Base-by-base conservation (phyloP, 2,797 vertebrate species). In the Melanotaenia boesemani region DNA sequence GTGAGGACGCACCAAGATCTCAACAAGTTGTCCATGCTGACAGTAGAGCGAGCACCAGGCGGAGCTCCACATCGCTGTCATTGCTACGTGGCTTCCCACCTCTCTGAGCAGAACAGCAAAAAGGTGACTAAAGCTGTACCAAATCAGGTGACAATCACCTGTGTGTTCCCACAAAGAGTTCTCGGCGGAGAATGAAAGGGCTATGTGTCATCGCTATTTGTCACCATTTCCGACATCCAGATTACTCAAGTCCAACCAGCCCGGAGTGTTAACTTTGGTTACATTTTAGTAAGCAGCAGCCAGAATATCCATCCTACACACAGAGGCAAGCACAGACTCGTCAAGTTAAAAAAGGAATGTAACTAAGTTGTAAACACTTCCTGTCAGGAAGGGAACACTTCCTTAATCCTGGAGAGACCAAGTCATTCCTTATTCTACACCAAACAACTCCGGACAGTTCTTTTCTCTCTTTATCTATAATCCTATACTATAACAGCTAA, bases 301-400 rank as follows among this genome's bases (percentile, higher is more conserved):
- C 76, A 70, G 73, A 82, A 59, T 82, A 80, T 67, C 77, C 86
- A 63, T 85, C 86, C 86, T 66, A 71, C 85, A 85, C 86, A 81
- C 77, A 80, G 72, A 70, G 80, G 88, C 90, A 61, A 88, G 92
- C 70, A 22, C 69, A 79, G 88, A 92, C 94, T 89, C 92, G 93
- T 89, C 89, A 91, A 89, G 91, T 92, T 94, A 90, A 93, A 57
- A 94, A 91, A 93, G 90, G 93, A 95, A 95, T 93, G 93, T 94
- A 93, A 93, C 92, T 85, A 90, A 92, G 92, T 81, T 90, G 93
- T 94, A 95, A 95, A 95, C 94, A 95, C 95, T 95, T 96, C 95
- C 95, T 94, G 85, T 90, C 94, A 94, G 95, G 95, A 96, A 95
- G 86, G 86, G 88, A 94, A 92, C 87, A 90, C 94, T 95, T 96